phyloP scores from a whole-genome alignment of 1,140 invertebrate genomes.

The Hormaphis cornu region DNA sequence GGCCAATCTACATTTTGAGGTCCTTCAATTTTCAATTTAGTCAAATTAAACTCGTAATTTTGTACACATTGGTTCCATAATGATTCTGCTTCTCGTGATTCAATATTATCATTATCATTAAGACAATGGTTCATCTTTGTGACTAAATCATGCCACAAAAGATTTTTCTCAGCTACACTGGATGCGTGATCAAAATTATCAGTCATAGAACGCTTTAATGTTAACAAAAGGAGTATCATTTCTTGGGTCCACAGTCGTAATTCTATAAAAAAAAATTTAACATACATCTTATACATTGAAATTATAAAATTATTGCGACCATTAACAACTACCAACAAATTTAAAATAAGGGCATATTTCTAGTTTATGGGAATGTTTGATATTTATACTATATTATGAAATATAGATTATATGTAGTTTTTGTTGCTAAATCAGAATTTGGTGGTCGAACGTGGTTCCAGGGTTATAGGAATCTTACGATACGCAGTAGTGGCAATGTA shows the following conservation, averaged over 20 bases:
- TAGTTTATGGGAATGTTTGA: too few species aligned
- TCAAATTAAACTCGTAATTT: constrained; percentile 29
- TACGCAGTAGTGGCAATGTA: too few species aligned
- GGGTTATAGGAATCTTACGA: too few species aligned
- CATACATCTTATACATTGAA: neutral
- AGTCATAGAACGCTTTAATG: neutral
- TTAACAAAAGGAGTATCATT: constrained; percentile 31
- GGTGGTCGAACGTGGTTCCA: too few species aligned
- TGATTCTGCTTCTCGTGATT: constrained; percentile 29
- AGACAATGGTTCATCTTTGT: constrained; percentile 32
- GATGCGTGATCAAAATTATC: constrained; percentile 1
- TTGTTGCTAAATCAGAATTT: too few species aligned
- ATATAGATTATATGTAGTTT: too few species aligned
- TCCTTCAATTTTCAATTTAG: constrained; percentile 31
- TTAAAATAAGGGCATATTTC: too few species aligned
- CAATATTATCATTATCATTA: constrained; percentile 20
- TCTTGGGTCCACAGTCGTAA: constrained; percentile 32
- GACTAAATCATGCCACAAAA: constrained; percentile 26
- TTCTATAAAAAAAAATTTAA: constrained; percentile 23
- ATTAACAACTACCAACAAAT: neutral
- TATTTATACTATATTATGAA: too few species aligned
- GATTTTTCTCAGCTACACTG: constrained; percentile 10
- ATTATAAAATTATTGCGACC: too few species aligned
- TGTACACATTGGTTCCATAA: constrained; percentile 33
- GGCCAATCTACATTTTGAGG: constrained; percentile 32